Conservation (phyloP, 2,113 vertebrate species). For the Sorex fumeus region DNA sequence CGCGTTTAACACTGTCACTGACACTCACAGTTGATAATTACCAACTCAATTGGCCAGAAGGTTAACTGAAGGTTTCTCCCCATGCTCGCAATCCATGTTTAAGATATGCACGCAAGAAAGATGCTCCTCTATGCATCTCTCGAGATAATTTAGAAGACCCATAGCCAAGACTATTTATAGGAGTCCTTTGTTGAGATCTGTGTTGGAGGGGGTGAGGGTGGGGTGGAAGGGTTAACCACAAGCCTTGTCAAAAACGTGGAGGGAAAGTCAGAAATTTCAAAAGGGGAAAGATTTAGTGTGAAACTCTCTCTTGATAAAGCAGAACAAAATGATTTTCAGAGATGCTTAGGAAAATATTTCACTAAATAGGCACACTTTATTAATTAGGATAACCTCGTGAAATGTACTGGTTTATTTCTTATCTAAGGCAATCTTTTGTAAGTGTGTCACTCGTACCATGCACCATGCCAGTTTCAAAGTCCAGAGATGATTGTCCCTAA, state of each 20-base stretch:
- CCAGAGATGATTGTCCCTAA: conserved; percentile 35
- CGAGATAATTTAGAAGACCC: not conserved
- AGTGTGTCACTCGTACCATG: not conserved
- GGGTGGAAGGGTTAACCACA: not conserved
- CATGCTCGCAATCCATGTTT: not conserved
- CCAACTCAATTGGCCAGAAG: not conserved
- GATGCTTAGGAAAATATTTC: conserved; percentile 43
- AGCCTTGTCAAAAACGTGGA: not conserved
- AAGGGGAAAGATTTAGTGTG: not conserved
- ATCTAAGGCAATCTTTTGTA: conserved; percentile 44
- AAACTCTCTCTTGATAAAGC: conserved; percentile 2
- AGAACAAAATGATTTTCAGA: not conserved
- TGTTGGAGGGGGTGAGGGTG: too few relatives aligned
- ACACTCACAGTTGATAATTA: not conserved
- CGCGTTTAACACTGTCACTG: not conserved
- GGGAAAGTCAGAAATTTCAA: conserved; percentile 31
- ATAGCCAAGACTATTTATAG: not conserved
- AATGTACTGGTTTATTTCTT: not conserved
- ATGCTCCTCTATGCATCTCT: not conserved
- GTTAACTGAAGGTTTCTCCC: not conserved
- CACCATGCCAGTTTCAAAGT: conserved; percentile 31
- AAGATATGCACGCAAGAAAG: not conserved
- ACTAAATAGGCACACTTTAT: not conserved
- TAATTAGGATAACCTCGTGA: not conserved
- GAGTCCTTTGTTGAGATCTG: not conserved